These are phyloP conservation scores for Nannospalax galili DNA, from an alignment of 2,113 vertebrate genomes.

Conservation along the genomic window DNA sequence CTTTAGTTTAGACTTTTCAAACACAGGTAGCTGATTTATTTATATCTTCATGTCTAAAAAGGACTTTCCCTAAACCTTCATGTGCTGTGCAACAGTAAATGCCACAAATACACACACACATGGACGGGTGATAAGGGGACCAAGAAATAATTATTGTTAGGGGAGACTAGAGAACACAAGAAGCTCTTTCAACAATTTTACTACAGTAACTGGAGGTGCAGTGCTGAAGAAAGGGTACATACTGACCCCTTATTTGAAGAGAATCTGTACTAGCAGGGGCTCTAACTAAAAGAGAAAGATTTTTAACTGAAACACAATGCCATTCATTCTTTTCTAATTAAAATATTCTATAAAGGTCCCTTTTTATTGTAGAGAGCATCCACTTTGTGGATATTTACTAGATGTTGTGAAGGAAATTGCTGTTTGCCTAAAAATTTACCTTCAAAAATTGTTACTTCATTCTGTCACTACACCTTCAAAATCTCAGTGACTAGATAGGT, in stretches of 20 bases:
- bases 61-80: slow-evolving; percentile 55
- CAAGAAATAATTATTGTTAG: slow-evolving; percentile 1
- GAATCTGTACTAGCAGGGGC: not conserved
- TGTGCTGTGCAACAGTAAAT: slow-evolving; percentile 28
- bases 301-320: slow-evolving; percentile 42
- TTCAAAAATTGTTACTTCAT: not conserved
- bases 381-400: not conserved
- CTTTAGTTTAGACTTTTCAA: slow-evolving; percentile 73
- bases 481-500: too few species aligned
- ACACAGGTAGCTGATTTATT: slow-evolving; percentile 73
- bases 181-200: not conserved
- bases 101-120: too few species aligned
- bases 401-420: not conserved
- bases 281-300: slow-evolving; percentile 37
- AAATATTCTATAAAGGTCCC: not conserved
- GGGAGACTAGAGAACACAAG: not conserved
- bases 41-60: slow-evolving; percentile 67
- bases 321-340: not conserved
- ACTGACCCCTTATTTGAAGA: not conserved
- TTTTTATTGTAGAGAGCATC: not conserved
- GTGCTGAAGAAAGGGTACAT: not conserved
- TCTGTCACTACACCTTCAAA: not conserved
- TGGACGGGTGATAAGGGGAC: not conserved
- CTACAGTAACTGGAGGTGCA: not conserved
- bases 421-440: not conserved